phyloP scores from a whole-genome alignment of 2,113 vertebrate species.

The Gadus chalcogrammus region DNA sequence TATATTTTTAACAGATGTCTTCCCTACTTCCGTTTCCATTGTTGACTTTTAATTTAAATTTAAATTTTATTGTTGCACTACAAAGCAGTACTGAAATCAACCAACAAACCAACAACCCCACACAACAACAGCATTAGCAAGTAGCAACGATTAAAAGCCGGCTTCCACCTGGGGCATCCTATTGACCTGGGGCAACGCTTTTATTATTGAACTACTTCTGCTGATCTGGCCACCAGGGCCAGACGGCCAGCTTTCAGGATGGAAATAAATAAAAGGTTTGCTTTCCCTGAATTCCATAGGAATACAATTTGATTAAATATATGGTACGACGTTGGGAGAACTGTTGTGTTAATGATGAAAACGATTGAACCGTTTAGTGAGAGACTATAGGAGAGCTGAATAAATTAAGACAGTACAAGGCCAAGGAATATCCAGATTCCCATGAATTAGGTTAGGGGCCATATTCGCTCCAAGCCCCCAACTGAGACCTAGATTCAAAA shows the following conservation, averaged over 20 bases:
- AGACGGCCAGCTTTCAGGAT: not conserved
- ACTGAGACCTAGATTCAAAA: not conserved
- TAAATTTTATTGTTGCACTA: not conserved
- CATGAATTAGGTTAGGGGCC: not conserved
- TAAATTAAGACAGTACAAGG: not conserved
- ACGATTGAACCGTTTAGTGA: not conserved
- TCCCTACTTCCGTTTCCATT: not conserved
- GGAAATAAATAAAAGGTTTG: not conserved
- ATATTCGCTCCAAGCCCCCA: not conserved
- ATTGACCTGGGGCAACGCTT: constrained; percentile 21
- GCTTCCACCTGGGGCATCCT: constrained; percentile 4
- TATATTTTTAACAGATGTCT: not conserved
- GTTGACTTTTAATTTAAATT: not conserved
- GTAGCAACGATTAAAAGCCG: constrained; percentile 5
- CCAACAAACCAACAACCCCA: constrained; percentile 1
- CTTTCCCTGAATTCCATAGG: not conserved
- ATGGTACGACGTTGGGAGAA: not conserved
- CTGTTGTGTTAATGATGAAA: not conserved
- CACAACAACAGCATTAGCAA: not conserved
- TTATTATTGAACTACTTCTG: constrained; percentile 7
- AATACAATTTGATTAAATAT: not conserved
- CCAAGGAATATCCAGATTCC: not conserved
- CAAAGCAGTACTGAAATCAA: not conserved
- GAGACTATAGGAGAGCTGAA: not conserved
- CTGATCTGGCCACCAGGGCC: not conserved